Conservation (phyloP, 2,113 vertebrate genomes). For the Dromaius novaehollandiae region DNA sequence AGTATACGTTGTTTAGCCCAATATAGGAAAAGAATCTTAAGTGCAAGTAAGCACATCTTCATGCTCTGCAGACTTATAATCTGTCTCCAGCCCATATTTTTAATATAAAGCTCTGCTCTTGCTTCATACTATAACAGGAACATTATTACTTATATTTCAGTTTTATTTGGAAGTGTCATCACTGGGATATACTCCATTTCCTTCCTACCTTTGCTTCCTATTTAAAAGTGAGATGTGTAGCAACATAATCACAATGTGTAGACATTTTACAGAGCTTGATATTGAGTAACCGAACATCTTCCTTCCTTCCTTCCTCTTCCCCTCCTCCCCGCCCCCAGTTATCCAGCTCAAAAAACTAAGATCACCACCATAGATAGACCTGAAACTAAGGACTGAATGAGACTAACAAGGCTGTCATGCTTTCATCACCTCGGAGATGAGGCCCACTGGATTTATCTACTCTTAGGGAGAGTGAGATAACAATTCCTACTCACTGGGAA, state of each 20-base stretch:
- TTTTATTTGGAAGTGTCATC: not conserved
- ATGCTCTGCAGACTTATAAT: not conserved
- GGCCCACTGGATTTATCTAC: not conserved
- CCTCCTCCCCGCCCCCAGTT: not conserved
- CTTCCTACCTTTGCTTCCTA: not conserved
- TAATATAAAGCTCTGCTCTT: not conserved
- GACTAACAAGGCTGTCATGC: not conserved
- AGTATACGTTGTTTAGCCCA: fast-evolving
- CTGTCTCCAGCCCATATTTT: not conserved
- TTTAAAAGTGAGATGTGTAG: not conserved
- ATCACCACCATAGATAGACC: not conserved
- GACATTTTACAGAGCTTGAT: not conserved
- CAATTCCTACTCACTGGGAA: not conserved
- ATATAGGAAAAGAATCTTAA: not conserved
- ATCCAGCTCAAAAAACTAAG: not conserved
- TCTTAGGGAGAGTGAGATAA: not conserved
- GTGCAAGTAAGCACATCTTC: not conserved
- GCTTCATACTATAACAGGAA: not conserved
- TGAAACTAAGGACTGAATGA: not conserved
- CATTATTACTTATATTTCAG: not conserved
- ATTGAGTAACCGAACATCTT: not conserved
- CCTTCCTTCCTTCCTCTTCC: not conserved
- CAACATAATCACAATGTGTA: not conserved
- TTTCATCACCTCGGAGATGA: not conserved
- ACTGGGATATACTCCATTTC: not conserved